A percentile compares a stretch with the other conserved stretches of the same genome.
Evolutionary conservation across 2,797 vertebrate genomes (phyloP).

Genomic region (Champsocephalus esox): DNA sequence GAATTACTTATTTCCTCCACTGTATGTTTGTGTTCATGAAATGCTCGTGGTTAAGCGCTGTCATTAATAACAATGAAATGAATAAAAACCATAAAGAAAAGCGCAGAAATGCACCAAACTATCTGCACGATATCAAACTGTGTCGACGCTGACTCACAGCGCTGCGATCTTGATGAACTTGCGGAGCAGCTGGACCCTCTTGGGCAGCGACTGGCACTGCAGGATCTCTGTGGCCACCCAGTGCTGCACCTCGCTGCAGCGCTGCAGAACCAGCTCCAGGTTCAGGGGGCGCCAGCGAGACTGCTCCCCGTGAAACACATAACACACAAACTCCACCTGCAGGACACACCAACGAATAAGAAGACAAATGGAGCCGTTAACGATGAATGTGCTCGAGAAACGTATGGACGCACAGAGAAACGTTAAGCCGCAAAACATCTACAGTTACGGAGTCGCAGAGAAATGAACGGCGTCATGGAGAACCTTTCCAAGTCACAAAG

Average conservation of each 20-base stretch:
- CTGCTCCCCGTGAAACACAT: slow-evolving; percentile 95
- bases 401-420: no score
- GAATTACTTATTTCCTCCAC: no score
- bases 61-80: no score
- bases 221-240: slow-evolving; percentile 97
- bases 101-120: no score
- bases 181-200: slow-evolving; percentile 93
- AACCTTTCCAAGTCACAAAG: no score
- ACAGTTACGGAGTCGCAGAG: no score
- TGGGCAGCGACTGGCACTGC: slow-evolving; percentile 92
- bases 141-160: slow-evolving; percentile 84
- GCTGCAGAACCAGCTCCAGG: slow-evolving; percentile 95
- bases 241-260: slow-evolving; percentile 96
- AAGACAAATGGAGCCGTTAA: not conserved
- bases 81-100: no score
- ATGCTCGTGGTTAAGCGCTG: no score
- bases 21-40: no score
- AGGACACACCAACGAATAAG: slow-evolving; percentile 15
- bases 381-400: not conserved
- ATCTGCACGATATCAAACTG: no score
- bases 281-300: slow-evolving; percentile 95
- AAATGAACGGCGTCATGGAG: no score
- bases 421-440: no score
- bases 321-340: slow-evolving; percentile 97
- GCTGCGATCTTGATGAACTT: slow-evolving; percentile 97